phyloP scores from a whole-genome alignment of 1,140 invertebrate genomes.

The Rhyacophila brunnea region DNA sequence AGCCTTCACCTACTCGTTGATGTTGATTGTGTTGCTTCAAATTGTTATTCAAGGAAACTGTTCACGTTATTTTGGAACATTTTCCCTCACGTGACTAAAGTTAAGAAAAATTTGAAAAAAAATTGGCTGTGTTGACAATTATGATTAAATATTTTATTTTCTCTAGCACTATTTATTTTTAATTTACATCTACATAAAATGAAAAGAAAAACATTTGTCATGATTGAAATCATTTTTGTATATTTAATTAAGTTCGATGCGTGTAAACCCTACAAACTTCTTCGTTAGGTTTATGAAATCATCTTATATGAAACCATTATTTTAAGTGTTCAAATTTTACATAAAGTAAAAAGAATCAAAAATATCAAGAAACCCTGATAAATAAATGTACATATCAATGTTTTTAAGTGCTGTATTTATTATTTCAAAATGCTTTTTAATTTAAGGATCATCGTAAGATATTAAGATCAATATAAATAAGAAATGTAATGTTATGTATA shows the following conservation, averaged over 20 bases:
- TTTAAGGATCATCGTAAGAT: no score
- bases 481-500: conserved; percentile 11
- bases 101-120: conserved; percentile 1
- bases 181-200: background rate
- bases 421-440: no score
- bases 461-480: background rate
- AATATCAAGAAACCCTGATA: background rate
- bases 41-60: background rate
- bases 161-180: background rate
- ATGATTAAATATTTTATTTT: background rate
- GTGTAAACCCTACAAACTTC: no score
- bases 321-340: no score
- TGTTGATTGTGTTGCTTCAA: conserved; percentile 1
- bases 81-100: conserved; percentile 10
- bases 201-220: background rate
- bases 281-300: no score
- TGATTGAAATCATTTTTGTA: no score
- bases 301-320: no score
- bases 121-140: conserved; percentile 10
- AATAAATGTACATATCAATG: conserved; percentile 14
- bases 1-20: background rate
- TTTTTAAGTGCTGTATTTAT: background rate
- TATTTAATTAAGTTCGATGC: no score
- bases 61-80: background rate
- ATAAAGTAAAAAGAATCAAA: background rate